These are phyloP conservation scores for Ditula angustiorana DNA, from an alignment of 2,888 invertebrate genomes.

Conservation along the genomic window DNA sequence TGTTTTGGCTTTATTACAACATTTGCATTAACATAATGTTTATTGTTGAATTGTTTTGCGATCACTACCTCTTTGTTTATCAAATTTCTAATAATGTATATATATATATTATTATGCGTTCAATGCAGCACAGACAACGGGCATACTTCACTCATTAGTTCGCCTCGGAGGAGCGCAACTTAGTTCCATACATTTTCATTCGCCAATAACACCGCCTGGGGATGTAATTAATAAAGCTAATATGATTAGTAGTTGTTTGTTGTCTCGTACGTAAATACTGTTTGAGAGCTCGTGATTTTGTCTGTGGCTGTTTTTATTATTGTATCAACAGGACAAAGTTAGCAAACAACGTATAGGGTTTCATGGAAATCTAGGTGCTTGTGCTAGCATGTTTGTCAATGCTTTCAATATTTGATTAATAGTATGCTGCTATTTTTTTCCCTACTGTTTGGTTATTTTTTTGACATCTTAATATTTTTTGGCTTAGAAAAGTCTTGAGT, in stretches of 20 bases:
- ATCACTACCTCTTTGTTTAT: too few relatives aligned
- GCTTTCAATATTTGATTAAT: too few relatives aligned
- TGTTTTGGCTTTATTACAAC: too few relatives aligned
- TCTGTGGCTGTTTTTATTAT: not conserved
- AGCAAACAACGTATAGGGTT: not conserved
- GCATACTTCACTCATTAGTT: conserved; percentile 51
- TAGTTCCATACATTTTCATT: conserved; percentile 77
- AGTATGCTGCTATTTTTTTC: too few relatives aligned
- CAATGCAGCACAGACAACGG: conserved; percentile 41
- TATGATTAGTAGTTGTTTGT: conserved; percentile 80
- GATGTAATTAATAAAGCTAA: conserved; percentile 80
- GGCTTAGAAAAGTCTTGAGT: too few relatives aligned
- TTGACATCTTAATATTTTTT: too few relatives aligned
- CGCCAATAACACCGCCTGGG: conserved; percentile 71
- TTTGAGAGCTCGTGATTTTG: conserved; percentile 19
- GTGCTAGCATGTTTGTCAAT: not conserved
- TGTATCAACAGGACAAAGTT: not conserved
- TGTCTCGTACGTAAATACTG: conserved; percentile 48
- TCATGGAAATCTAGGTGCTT: not conserved
- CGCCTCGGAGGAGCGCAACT: conserved; percentile 43
- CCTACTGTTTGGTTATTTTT: too few relatives aligned
- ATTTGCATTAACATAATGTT: too few relatives aligned
- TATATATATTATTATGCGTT: too few relatives aligned
- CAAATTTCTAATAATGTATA: too few relatives aligned
- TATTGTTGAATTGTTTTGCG: too few relatives aligned